A percentile compares a stretch with the other conserved stretches of the same genome.
Evolutionary conservation across 30 jellyfish, hydroid and myxozoan species (phyloP).

Genomic region (Aurelia sp.): DNA sequence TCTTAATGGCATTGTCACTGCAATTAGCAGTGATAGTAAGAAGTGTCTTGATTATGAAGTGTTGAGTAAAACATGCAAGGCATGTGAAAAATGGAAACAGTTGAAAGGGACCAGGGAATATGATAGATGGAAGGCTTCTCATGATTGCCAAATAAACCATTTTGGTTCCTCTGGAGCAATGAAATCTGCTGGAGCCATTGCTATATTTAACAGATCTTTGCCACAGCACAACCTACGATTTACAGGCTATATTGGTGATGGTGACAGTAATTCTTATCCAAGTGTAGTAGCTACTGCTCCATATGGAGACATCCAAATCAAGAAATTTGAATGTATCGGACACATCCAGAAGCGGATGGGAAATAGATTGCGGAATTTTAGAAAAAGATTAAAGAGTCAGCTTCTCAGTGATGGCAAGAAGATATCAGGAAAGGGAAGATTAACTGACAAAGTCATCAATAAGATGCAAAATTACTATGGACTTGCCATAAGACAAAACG

Average conservation of each 20-base stretch:
- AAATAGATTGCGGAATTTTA: too few relatives aligned
- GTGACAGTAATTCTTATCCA: background rate
- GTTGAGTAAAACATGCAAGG: conserved; percentile 37
- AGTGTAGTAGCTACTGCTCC: background rate
- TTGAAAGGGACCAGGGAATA: background rate
- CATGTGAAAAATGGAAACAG: conserved; percentile 26
- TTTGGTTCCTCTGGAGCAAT: conserved; percentile 44
- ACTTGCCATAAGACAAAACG: too few relatives aligned
- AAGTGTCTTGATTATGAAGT: conserved; percentile 35
- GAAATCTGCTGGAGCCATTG: conserved; percentile 54
- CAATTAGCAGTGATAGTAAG: background rate
- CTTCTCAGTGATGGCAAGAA: too few relatives aligned
- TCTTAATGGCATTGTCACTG: background rate
- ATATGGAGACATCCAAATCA: too few relatives aligned
- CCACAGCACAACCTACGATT: background rate
- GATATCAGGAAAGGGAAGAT: too few relatives aligned
- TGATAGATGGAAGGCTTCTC: conserved; percentile 31
- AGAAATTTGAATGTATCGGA: too few relatives aligned
- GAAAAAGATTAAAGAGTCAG: too few relatives aligned
- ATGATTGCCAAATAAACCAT: conserved; percentile 32
- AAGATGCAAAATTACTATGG: too few relatives aligned
- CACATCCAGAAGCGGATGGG: too few relatives aligned
- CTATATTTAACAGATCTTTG: conserved; percentile 35
- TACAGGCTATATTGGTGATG: conserved; percentile 20
- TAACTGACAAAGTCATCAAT: too few relatives aligned